phyloP scores from a whole-genome alignment of 2,888 invertebrate species.

The Lucinisca nassula region DNA sequence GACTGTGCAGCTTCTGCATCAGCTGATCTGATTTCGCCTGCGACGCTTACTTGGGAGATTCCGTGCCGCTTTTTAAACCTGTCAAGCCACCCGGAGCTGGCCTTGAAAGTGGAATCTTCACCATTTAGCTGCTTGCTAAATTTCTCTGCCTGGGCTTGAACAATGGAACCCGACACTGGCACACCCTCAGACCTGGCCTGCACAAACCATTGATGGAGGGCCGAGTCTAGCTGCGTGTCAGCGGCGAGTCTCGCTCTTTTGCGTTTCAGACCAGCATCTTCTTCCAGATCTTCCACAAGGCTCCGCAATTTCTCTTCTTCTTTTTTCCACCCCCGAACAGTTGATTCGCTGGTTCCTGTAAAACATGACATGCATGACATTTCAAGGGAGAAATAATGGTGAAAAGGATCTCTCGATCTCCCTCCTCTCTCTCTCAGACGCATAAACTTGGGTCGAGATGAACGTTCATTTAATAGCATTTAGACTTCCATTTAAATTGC shows the following conservation, averaged over 20 bases:
- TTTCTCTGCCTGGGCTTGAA: not conserved
- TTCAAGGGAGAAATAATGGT: not conserved
- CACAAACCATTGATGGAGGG: not conserved
- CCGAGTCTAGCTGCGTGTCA: not conserved
- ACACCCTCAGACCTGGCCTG: not conserved
- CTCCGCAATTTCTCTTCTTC: conserved; percentile 19
- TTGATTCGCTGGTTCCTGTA: conserved; percentile 10
- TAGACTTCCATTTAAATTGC: not conserved
- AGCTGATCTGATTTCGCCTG: conserved; percentile 15
- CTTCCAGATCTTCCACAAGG: not conserved
- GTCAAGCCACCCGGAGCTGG: conserved; percentile 10
- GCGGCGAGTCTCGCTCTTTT: not conserved
- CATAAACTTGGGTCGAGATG: too few relatives aligned
- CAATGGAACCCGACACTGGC: conserved; percentile 20
- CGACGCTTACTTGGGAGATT: not conserved
- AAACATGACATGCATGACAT: not conserved
- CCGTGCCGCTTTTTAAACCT: not conserved
- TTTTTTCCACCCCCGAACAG: conserved; percentile 20
- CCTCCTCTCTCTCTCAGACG: not conserved
- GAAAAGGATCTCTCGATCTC: not conserved
- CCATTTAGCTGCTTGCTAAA: not conserved
- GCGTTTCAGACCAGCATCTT: not conserved
- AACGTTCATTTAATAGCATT: not conserved
- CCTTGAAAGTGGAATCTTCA: not conserved
- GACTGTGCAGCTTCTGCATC: conserved; percentile 2